phyloP scores from a whole-genome alignment of 2,888 invertebrate species.

The Mylabris sibirica region DNA sequence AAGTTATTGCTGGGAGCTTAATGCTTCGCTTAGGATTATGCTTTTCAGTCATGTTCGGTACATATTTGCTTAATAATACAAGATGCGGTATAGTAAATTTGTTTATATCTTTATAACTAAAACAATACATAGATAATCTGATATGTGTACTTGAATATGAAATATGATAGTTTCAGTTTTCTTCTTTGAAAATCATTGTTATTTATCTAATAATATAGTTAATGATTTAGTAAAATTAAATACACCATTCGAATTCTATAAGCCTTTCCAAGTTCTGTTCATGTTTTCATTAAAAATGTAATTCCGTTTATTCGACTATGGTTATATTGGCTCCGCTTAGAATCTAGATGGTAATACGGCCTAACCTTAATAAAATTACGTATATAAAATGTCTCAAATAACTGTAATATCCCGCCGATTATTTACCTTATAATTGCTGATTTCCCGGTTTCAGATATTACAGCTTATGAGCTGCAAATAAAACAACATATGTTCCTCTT shows the following conservation, averaged over 20 bases:
- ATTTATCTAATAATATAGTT: too few species aligned
- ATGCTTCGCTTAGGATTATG: slow-evolving; percentile 15
- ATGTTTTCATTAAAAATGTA: background rate
- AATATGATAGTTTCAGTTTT: background rate
- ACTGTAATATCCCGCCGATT: background rate
- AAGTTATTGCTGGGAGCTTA: slow-evolving; percentile 27
- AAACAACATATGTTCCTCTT: too few species aligned
- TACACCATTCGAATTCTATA: background rate
- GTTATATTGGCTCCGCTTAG: background rate
- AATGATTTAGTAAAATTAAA: background rate
- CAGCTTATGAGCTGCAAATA: too few species aligned
- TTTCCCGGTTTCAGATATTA: too few species aligned
- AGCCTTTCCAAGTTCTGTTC: background rate
- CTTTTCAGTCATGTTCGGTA: slow-evolving; percentile 28
- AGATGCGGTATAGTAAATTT: slow-evolving; percentile 5
- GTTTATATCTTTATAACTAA: background rate
- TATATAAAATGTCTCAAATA: background rate
- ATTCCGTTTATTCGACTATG: background rate
- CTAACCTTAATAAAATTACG: background rate
- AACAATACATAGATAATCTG: background rate
- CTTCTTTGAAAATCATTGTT: background rate
- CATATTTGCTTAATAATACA: slow-evolving; percentile 22
- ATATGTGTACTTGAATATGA: background rate
- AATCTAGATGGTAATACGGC: background rate
- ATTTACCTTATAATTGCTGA: too few species aligned